Evolutionary conservation across 2,888 invertebrate species (phyloP).

Genomic region (Philereme transversata): DNA sequence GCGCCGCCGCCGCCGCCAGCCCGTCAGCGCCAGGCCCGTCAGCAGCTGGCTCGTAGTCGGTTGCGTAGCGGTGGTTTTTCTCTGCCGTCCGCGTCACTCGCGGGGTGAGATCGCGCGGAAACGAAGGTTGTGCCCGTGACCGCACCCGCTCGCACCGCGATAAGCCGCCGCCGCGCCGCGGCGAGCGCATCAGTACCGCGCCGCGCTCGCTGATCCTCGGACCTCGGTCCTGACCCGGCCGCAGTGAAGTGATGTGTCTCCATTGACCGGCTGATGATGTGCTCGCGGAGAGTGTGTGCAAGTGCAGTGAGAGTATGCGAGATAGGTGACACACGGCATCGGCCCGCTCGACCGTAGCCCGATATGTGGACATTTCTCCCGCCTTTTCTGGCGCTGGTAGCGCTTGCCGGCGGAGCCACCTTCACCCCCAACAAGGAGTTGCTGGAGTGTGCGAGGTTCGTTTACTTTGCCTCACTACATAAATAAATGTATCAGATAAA

Average conservation of each 20-base stretch:
- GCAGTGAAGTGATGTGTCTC: conserved; percentile 70
- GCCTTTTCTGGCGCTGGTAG: conserved; percentile 66
- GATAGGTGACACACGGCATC: conserved; percentile 60
- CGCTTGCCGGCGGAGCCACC: conserved; percentile 66
- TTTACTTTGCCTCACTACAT: conserved; percentile 30
- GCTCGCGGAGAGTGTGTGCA: conserved; percentile 66
- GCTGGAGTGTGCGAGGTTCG: conserved; percentile 80
- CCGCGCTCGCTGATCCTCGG: conserved; percentile 73
- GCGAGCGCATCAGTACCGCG: conserved; percentile 68
- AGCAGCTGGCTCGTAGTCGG: conserved; percentile 29
- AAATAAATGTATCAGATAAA: conserved; percentile 17
- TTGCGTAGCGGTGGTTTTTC: conserved; percentile 25
- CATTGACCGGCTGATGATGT: conserved; percentile 66
- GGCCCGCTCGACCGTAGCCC: conserved; percentile 64
- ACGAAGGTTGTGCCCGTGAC: conserved; percentile 82
- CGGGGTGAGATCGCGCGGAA: conserved; percentile 75
- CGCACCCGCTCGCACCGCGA: conserved; percentile 69
- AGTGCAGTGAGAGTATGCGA: conserved; percentile 69
- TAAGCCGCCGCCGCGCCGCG: conserved; percentile 52
- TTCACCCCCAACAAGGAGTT: conserved; percentile 73
- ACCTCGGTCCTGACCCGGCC: conserved; percentile 54
- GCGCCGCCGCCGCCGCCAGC: conserved; percentile 37
- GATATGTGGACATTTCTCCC: conserved; percentile 72
- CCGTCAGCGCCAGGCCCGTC: conserved; percentile 18
- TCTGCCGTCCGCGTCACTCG: conserved; percentile 26